Conservation (phyloP, 1,140 invertebrate species). For the Drosophila seguyi region DNA sequence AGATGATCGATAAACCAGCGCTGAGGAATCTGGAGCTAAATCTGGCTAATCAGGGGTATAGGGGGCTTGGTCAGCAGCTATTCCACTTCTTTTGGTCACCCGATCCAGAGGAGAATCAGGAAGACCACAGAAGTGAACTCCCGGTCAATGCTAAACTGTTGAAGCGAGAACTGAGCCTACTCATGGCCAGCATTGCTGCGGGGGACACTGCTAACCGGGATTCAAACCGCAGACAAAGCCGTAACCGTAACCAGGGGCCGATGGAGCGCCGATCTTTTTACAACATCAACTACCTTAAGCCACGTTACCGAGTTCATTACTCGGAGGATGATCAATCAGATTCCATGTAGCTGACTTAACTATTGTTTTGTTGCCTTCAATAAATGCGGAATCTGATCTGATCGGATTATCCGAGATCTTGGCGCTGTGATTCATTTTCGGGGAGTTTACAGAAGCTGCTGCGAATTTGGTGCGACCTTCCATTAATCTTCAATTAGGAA, state of each 20-base stretch:
- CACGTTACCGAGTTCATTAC: not conserved
- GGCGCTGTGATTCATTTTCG: constrained; percentile 27
- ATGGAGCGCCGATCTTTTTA: not conserved
- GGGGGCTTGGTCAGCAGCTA: not conserved
- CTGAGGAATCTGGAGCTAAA: not conserved
- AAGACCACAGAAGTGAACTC: not conserved
- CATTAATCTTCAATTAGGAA: constrained; percentile 46
- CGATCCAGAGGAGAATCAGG: not conserved
- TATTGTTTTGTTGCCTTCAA: constrained; percentile 13
- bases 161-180: not conserved
- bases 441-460: constrained; percentile 48
- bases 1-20: not conserved
- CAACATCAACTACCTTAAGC: not conserved
- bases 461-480: constrained; percentile 7
- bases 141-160: not conserved
- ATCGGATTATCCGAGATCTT: constrained; percentile 16
- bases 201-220: not conserved
- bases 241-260: not conserved
- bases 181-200: not conserved
- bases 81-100: not conserved
- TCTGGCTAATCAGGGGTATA: not conserved
- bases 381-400: constrained; percentile 34
- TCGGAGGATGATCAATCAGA: not conserved
- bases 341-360: constrained; percentile 1
- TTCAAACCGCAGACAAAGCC: not conserved